Evolutionary conservation across 1,140 invertebrate genomes (phyloP).

Genomic region (Drosophila santomea): DNA sequence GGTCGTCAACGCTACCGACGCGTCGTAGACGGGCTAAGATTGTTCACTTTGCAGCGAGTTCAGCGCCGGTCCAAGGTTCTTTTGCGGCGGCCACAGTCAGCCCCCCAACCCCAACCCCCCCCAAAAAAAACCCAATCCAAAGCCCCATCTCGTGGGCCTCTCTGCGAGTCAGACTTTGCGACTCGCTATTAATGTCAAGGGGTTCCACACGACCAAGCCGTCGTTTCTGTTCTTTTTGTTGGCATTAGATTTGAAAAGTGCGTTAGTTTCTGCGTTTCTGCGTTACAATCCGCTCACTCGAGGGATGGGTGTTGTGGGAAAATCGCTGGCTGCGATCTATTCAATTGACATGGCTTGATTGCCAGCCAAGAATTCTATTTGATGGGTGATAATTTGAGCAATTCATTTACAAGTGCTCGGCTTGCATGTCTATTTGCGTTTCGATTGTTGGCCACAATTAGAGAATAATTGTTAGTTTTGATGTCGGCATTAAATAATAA

Average conservation of each 20-base stretch:
- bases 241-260: conserved; percentile 63
- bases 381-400: conserved; percentile 31
- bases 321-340: conserved; percentile 20
- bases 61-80: conserved; percentile 73
- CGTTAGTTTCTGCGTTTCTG: conserved; percentile 75
- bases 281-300: conserved; percentile 51
- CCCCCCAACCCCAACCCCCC: not conserved
- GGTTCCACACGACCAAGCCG: conserved; percentile 71
- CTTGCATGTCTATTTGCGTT: conserved; percentile 24
- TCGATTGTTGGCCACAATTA: conserved; percentile 12
- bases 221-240: conserved; percentile 23
- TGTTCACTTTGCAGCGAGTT: conserved; percentile 72
- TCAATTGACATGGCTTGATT: conserved; percentile 33
- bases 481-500: not conserved
- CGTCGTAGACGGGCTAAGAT: conserved; percentile 51
- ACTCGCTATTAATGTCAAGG: conserved; percentile 79
- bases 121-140: not conserved
- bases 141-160: conserved; percentile 34
- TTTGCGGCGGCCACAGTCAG: conserved; percentile 51
- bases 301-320: conserved; percentile 29
- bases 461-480: conserved; percentile 13
- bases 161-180: conserved; percentile 48
- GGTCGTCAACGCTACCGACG: conserved; percentile 64
- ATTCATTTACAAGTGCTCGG: conserved; percentile 9
- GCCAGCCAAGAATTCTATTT: conserved; percentile 13